Percentiles rank a stretch among this genome's conserved stretches.
Conservation (phyloP, 2,888 invertebrate genomes). For the Caenorhabditis drosophilae region DNA sequence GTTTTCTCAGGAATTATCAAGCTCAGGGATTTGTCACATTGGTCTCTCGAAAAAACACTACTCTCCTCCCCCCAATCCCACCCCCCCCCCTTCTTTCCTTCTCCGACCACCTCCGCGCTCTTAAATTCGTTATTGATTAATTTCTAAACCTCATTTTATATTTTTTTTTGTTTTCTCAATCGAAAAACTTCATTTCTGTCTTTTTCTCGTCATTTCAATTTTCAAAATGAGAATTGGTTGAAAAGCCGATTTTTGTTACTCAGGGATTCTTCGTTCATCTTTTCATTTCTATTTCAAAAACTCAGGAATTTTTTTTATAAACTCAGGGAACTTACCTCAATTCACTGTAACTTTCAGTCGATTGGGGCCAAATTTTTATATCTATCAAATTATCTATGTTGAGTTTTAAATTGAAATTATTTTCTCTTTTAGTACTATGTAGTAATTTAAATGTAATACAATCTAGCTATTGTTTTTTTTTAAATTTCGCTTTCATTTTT, state of each 20-base stretch:
- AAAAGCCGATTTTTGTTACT: conserved; percentile 25
- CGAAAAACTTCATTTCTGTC: conserved; percentile 9
- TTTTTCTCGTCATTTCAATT: conserved; percentile 32
- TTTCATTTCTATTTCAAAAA: conserved; percentile 32
- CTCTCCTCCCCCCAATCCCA: not conserved
- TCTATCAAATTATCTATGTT: too few relatives aligned
- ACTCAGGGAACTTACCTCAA: conserved; percentile 47
- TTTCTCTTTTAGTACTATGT: not conserved
- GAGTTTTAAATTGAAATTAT: too few relatives aligned
- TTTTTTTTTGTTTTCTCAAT: not conserved
- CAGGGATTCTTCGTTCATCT: conserved; percentile 34
- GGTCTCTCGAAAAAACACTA: conserved; percentile 23
- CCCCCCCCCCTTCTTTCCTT: not conserved
- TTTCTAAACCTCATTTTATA: not conserved
- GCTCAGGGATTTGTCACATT: conserved; percentile 43
- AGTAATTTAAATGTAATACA: not conserved
- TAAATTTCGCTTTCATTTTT: not conserved
- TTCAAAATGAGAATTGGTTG: conserved; percentile 1
- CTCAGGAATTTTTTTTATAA: conserved; percentile 47
- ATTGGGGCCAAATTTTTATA: conserved; percentile 16
- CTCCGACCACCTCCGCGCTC: not conserved
- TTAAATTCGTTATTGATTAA: not conserved
- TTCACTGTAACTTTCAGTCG: conserved; percentile 11
- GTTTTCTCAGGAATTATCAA: conserved; percentile 40
- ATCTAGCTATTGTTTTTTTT: not conserved